Evolutionary conservation across 2,797 vertebrate genomes (phyloP).

Genomic region (Setipinna tenuifilis): DNA sequence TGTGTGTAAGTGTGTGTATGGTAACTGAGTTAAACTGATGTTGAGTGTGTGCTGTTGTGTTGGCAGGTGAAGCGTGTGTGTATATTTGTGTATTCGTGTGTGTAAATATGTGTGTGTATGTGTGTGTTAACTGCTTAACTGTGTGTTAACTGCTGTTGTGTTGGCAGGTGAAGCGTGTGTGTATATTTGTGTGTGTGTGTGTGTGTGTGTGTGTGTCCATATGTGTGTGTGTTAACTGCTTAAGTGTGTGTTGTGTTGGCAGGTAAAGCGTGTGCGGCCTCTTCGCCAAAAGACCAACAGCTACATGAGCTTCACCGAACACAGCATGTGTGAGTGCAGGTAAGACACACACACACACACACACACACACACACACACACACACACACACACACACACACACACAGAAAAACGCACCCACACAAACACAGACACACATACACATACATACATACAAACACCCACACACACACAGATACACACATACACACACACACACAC

Average conservation of each 20-base stretch:
- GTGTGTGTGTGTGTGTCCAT: too few relatives aligned
- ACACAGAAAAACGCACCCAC: not conserved
- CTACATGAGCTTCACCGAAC: slow-evolving; percentile 95
- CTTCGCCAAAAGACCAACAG: slow-evolving; percentile 84
- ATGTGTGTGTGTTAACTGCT: too few relatives aligned
- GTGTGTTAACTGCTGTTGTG: too few relatives aligned
- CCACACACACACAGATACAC: slow-evolving; percentile 33
- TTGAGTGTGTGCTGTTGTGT: too few relatives aligned
- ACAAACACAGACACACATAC: not conserved
- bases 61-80: too few relatives aligned
- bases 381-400: not conserved
- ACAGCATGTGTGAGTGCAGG: slow-evolving; percentile 97
- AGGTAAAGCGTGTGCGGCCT: slow-evolving; percentile 95
- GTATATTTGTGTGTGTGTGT: not conserved
- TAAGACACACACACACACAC: slow-evolving; percentile 73
- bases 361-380: slow-evolving; percentile 30
- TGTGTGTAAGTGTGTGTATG: too few relatives aligned
- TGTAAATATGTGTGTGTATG: too few relatives aligned
- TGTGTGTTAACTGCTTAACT: too few relatives aligned
- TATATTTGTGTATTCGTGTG: too few relatives aligned
- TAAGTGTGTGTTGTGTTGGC: slow-evolving; percentile 32
- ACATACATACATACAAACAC: not conserved
- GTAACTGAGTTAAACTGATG: too few relatives aligned
- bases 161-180: not conserved
- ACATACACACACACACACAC: slow-evolving; percentile 37